Percentiles rank a stretch among this genome's conserved stretches.
These are phyloP conservation scores for Chlorodrepanis virens DNA, from an alignment of 2,113 vertebrate species.

Conservation along the genomic window DNA sequence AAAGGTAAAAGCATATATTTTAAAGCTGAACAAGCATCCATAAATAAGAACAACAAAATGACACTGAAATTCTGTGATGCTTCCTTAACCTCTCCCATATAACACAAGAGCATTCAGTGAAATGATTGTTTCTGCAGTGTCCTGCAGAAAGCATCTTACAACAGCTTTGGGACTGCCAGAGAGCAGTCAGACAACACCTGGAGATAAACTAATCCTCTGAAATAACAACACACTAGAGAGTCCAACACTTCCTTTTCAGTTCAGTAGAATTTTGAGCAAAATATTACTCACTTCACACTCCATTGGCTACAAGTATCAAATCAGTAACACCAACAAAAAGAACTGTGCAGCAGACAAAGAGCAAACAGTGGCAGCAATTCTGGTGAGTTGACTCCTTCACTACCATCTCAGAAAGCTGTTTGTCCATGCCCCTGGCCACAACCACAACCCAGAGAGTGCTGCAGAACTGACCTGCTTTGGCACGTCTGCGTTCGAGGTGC, in stretches of 20 bases:
- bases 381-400: not conserved
- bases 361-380: not conserved
- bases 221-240: not conserved
- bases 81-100: not conserved
- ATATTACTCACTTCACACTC: not conserved
- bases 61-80: not conserved
- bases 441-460: rapidly evolving
- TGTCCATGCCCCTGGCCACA: not conserved
- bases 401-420: rapidly evolving
- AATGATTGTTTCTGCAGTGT: not conserved
- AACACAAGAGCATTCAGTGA: not conserved
- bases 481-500: slow-evolving; percentile 71
- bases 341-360: not conserved
- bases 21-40: not conserved
- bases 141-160: not conserved
- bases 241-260: not conserved
- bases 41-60: not conserved
- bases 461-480: slow-evolving; percentile 86
- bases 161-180: not conserved
- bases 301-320: not conserved
- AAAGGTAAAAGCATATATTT: not conserved
- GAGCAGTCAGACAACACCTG: not conserved
- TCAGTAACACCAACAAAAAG: not conserved
- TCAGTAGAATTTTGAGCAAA: not conserved
- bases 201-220: not conserved